Percentiles rank a stretch among this genome's conserved stretches.
Conservation (phyloP, 1,140 invertebrate species). For the Aphelenchoides besseyi region DNA sequence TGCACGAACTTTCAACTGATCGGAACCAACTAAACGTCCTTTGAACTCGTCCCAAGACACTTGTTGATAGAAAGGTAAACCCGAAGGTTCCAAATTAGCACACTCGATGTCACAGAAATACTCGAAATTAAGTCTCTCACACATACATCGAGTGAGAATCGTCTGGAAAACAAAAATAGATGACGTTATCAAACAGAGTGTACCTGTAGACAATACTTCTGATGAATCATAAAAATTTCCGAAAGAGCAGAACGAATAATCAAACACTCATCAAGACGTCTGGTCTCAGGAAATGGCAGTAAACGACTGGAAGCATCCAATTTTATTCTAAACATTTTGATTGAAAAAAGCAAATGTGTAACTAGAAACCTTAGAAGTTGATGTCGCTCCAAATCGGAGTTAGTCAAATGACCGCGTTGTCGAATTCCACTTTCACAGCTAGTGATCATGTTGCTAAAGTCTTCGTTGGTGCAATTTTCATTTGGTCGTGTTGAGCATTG, state of each 20-base stretch:
- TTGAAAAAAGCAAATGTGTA: background rate
- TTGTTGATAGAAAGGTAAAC: conserved; percentile 40
- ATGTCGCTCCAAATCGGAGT: conserved; percentile 43
- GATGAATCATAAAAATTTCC: conserved; percentile 49
- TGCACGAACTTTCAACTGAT: too few species aligned
- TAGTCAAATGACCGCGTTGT: conserved; percentile 13
- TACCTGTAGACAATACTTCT: conserved; percentile 52
- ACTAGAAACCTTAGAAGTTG: conserved; percentile 31
- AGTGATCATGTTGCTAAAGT: conserved; percentile 29
- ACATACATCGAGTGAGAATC: conserved; percentile 46
- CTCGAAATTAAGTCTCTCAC: conserved; percentile 49
- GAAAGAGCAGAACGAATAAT: conserved; percentile 43
- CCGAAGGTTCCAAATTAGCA: conserved; percentile 34
- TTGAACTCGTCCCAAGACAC: conserved; percentile 26
- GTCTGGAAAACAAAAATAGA: conserved; percentile 35
- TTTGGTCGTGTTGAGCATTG: conserved; percentile 30
- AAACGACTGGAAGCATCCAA: conserved; percentile 44
- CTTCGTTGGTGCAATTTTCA: conserved; percentile 28
- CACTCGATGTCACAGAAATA: conserved; percentile 43
- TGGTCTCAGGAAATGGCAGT: conserved; percentile 42
- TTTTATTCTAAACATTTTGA: conserved; percentile 37
- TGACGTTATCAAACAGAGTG: background rate
- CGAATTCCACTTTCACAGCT: conserved; percentile 39
- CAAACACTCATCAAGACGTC: conserved; percentile 39
- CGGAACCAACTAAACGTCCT: conserved; percentile 17